Base-by-base conservation (phyloP, 2,113 vertebrate species). In the Chloroceryle aenea region DNA sequence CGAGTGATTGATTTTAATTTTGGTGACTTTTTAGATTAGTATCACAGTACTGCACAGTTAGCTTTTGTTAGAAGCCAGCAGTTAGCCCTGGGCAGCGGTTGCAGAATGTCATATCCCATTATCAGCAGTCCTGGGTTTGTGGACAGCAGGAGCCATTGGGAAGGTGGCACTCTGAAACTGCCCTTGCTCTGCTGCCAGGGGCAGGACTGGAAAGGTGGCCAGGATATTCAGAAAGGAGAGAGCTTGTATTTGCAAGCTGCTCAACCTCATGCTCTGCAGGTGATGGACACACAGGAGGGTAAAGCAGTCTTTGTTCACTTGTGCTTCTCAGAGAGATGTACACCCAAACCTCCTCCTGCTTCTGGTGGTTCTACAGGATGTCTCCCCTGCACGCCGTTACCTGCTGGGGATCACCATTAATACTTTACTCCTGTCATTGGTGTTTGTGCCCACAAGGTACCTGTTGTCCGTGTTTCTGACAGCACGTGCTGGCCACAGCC, bases 111-210 rank as follows among this genome's bases (percentile, higher is more conserved):
- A 0, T 14, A 27, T 12, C 87, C 73, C 64, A 0, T 26, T 30
- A 6, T 11, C 0, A 0, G 58, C 29, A 1, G 13, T 2, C 4
- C 34, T 7, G 55, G 67, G 1, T 11, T 27, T 47, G 55, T 4
- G 52, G 12, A 9, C 36, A 4, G 50, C 72, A 25, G 45, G 61
- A 92, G 72, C 56, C 9, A 0, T 48, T 22, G 3, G 27, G 27
- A n/a, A 45, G 18, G 17, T 5, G 62, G 5, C 32, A 36, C 17
- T 52, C n/a, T 12, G 5, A 2, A 66, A 15, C 15, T 34, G 16
- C 78, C 29, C 40, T 10, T 30, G 77, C 85, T 48, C 61, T 56
- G 88, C 82, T 13, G 6, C 12, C 55, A 8, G 36, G 4, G 27
- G 27, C 27, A 25, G 69, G 27, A 40, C 4, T 21, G 27, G 12